A percentile compares a stretch with the other conserved stretches of the same genome.
These are phyloP conservation scores for Sylvietta virens DNA, from an alignment of 2,113 vertebrate genomes.

Conservation along the genomic window DNA sequence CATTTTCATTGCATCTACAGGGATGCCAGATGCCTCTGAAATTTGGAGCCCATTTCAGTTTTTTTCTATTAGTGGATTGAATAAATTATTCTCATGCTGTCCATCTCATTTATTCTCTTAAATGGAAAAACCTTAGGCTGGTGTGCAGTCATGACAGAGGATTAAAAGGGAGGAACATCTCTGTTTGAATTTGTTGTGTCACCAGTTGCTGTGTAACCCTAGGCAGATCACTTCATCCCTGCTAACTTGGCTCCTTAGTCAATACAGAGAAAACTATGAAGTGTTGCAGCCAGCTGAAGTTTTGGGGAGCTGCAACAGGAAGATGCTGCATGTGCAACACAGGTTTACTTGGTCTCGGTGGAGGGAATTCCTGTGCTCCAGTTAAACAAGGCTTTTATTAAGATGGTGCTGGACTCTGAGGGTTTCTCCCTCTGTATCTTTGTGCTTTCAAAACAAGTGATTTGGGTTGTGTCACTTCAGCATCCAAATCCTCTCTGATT, in stretches of 20 bases:
- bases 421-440: not conserved
- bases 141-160: not conserved
- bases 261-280: not conserved
- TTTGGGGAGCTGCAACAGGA: not conserved
- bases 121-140: not conserved
- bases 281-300: not conserved
- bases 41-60: not conserved
- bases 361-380: not conserved
- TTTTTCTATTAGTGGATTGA: not conserved
- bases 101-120: not conserved
- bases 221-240: not conserved
- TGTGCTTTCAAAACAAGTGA: not conserved
- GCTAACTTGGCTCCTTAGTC: accelerated
- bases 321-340: accelerated
- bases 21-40: not conserved
- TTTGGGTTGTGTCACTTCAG: not conserved
- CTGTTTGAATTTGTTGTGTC: not conserved
- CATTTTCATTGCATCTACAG: not conserved
- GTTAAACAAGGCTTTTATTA: not conserved
- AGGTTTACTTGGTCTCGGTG: not conserved
- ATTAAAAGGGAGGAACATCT: not conserved
- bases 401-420: not conserved
- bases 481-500: not conserved
- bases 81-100: not conserved
- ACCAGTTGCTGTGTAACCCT: not conserved